Conservation (phyloP, 1,140 invertebrate genomes). For the Leptopilina boulardi region DNA sequence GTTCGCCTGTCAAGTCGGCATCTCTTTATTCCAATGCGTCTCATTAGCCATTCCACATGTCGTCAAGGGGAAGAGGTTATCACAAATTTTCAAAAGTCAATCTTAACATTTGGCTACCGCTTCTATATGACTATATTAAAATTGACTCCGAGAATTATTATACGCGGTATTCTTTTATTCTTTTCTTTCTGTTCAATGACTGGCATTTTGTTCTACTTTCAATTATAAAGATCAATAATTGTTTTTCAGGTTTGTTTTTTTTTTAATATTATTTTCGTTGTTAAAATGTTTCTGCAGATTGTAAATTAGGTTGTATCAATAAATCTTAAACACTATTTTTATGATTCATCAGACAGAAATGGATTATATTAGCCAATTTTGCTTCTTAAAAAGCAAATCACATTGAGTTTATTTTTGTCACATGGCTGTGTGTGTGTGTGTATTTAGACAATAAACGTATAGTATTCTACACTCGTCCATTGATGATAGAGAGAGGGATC, state of each 20-base stretch:
- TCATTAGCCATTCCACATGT: neutral
- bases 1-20: neutral
- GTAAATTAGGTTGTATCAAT: no score
- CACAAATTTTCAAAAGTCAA: neutral
- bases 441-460: neutral
- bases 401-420: neutral
- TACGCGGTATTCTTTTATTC: no score
- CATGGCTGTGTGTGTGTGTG: no score
- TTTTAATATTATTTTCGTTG: no score
- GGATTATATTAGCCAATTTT: no score
- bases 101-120: constrained; percentile 4
- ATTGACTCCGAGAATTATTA: neutral
- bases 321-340: no score
- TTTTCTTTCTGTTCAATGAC: neutral
- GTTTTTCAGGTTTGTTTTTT: no score
- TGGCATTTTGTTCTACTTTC: no score
- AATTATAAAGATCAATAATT: no score
- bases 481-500: neutral
- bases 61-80: neutral
- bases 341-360: no score
- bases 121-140: neutral
- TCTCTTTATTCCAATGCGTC: neutral
- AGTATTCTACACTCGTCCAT: neutral
- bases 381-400: neutral
- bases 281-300: no score